Conservation (phyloP, 2,113 vertebrate genomes). For the Tragelaphus buxtoni region DNA sequence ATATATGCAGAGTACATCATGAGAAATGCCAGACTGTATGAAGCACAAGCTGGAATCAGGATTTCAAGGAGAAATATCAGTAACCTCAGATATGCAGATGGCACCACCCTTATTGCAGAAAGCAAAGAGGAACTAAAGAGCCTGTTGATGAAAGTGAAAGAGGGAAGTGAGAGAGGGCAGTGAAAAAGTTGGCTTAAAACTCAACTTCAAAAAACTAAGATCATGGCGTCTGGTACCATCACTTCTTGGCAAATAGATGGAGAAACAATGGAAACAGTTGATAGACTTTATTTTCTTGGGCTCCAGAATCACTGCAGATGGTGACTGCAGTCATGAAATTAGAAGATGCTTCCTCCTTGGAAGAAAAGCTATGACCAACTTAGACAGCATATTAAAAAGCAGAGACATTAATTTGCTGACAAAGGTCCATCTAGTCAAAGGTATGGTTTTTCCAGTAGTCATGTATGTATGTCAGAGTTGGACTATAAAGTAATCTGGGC, state of each 20-base stretch:
- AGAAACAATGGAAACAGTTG: background rate
- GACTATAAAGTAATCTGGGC: background rate
- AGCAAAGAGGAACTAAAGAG: background rate
- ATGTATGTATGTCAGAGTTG: background rate
- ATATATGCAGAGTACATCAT: background rate
- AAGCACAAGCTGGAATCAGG: background rate
- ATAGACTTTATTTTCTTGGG: background rate
- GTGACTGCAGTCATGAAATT: background rate
- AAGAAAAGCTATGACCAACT: background rate
- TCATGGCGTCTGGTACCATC: accelerated
- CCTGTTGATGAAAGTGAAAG: background rate
- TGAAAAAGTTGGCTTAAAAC: background rate
- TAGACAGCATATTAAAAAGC: background rate
- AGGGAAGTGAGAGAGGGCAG: background rate
- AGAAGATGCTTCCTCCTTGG: background rate
- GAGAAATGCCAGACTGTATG: background rate
- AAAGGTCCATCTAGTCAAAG: background rate
- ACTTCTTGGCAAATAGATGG: background rate
- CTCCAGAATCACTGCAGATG: background rate
- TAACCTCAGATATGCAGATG: background rate
- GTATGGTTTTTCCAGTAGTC: background rate
- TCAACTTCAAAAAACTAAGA: background rate
- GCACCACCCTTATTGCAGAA: background rate
- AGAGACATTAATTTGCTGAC: background rate
- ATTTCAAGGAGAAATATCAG: background rate